A percentile compares a stretch with the other conserved stretches of the same genome.
Evolutionary conservation across 2,113 vertebrate species (phyloP).

Genomic region (Puntigrus tetrazona): DNA sequence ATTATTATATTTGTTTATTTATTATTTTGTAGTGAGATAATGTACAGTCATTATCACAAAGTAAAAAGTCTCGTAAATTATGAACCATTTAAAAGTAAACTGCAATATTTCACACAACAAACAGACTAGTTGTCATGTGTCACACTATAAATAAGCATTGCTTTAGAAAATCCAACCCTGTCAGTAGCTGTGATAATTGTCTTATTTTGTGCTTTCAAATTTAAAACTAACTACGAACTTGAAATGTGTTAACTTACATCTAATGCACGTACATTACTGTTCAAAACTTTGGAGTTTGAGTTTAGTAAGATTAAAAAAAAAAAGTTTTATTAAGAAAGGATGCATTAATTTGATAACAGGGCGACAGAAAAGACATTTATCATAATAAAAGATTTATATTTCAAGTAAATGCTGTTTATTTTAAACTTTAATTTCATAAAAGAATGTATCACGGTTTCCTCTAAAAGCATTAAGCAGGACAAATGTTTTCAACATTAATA

Average conservation of each 20-base stretch:
- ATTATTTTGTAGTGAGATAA: neutral
- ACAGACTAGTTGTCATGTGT: neutral
- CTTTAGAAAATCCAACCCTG: neutral
- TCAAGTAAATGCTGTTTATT: neutral
- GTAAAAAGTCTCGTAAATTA: neutral
- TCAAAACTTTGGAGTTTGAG: neutral
- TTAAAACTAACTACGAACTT: neutral
- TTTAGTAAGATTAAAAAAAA: neutral
- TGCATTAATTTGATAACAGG: neutral
- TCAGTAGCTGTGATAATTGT: neutral
- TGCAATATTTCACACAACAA: neutral
- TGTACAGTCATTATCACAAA: neutral
- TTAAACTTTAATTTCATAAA: neutral
- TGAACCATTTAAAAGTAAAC: neutral
- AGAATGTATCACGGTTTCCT: neutral
- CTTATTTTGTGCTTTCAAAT: neutral
- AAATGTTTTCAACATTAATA: neutral
- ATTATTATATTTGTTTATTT: neutral
- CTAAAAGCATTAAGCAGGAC: neutral
- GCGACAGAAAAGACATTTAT: neutral
- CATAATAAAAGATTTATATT: neutral
- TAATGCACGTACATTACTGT: neutral
- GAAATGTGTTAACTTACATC: neutral
- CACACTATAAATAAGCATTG: neutral
- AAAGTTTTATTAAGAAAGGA: neutral